These are phyloP conservation scores for Cynodonichthys magdalenae DNA, from an alignment of 2,797 vertebrate genomes.

Conservation along the genomic window DNA sequence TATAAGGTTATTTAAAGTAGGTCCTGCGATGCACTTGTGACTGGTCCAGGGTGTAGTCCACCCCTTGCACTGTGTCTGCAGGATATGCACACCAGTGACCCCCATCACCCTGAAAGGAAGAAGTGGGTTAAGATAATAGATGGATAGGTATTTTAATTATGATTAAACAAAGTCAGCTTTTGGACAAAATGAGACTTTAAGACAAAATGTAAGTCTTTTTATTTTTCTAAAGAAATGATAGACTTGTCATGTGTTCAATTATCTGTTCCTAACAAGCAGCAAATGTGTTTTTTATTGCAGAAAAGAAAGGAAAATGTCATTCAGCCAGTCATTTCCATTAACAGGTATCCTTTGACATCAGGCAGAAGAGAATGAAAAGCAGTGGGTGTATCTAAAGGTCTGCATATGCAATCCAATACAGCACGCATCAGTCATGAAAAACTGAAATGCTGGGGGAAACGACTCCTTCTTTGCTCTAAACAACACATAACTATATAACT, in stretches of 20 bases:
- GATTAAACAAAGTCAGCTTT: no score
- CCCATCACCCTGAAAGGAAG: no score
- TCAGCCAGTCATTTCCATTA: constrained; percentile 15
- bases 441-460: constrained; percentile 31
- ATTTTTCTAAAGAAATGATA: background rate
- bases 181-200: no score
- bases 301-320: constrained; percentile 35
- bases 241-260: background rate
- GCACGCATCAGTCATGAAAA: background rate
- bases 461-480: constrained; percentile 38
- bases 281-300: background rate
- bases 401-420: no score
- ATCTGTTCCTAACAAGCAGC: background rate
- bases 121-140: no score
- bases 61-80: no score
- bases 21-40: no score
- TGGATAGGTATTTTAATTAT: no score
- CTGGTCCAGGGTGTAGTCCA: no score
- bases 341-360: constrained; percentile 42
- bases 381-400: background rate
- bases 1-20: no score
- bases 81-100: no score
- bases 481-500: constrained; percentile 42
- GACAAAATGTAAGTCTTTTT: no score
- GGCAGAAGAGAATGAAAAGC: constrained; percentile 48